These are phyloP conservation scores for Xylophagus ater DNA, from an alignment of 2,888 invertebrate species.

Conservation along the genomic window DNA sequence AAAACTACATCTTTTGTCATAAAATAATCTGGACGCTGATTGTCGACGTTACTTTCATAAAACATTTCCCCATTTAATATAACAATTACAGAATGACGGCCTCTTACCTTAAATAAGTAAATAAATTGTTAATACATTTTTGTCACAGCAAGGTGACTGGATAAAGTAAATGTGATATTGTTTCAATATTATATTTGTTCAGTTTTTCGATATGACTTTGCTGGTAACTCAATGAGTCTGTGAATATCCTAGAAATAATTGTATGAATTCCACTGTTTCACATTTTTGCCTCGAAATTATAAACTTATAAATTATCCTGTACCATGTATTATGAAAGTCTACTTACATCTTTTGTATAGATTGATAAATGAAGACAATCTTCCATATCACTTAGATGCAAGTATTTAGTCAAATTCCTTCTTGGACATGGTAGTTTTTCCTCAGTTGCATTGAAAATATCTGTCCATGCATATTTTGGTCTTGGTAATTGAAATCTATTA, in stretches of 20 bases:
- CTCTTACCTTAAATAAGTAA: conserved; percentile 21
- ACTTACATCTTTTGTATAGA: conserved; percentile 35
- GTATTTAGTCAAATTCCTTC: conserved; percentile 17
- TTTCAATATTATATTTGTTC: no score
- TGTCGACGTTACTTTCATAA: conserved; percentile 32
- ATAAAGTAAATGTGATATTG: no score
- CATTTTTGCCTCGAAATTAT: no score
- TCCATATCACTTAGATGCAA: conserved; percentile 27
- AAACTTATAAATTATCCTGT: background rate
- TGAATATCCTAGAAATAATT: no score
- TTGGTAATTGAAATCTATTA: conserved; percentile 15
- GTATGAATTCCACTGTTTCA: no score
- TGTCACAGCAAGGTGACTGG: no score
- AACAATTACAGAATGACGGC: conserved; percentile 35
- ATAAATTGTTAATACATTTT: background rate
- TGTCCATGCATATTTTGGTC: conserved; percentile 23
- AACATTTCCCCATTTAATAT: conserved; percentile 40
- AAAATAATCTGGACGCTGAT: conserved; percentile 35
- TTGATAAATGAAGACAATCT: conserved; percentile 34
- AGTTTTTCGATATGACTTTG: no score
- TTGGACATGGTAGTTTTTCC: conserved; percentile 31
- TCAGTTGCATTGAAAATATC: conserved; percentile 26
- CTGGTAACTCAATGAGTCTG: no score
- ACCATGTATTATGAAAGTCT: background rate
- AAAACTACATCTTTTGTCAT: conserved; percentile 42